These are phyloP conservation scores for Phainopepla nitens DNA, from an alignment of 2,113 vertebrate genomes.

Conservation along the genomic window DNA sequence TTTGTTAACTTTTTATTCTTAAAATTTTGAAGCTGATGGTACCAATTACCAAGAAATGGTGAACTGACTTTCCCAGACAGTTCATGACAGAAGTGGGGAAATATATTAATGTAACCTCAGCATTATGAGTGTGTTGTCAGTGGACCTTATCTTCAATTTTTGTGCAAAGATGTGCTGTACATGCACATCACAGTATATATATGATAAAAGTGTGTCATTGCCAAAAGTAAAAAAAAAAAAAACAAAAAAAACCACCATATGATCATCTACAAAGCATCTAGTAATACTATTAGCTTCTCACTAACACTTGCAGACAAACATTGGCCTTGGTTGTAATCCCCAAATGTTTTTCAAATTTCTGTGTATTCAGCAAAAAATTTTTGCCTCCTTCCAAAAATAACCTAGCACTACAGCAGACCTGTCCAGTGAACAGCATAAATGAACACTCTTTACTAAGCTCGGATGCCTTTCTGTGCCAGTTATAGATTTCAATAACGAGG, in stretches of 20 bases:
- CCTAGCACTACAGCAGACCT: neutral
- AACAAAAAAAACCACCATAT: neutral
- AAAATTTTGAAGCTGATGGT: neutral
- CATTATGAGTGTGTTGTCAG: neutral
- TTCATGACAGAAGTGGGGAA: neutral
- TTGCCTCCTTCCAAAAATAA: neutral
- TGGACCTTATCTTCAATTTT: neutral
- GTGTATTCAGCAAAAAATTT: neutral
- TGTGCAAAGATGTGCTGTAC: neutral
- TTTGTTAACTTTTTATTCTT: neutral
- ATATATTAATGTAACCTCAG: neutral
- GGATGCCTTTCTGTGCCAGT: neutral
- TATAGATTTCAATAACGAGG: neutral
- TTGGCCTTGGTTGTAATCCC: neutral
- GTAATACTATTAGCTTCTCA: neutral
- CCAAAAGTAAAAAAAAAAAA: neutral
- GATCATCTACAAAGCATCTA: neutral
- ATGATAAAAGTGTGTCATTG: neutral
- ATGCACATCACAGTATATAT: neutral
- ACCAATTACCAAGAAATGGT: neutral
- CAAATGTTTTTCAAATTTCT: neutral
- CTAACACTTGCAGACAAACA: neutral
- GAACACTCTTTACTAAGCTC: neutral
- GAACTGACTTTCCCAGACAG: neutral
- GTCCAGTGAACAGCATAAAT: neutral